These are phyloP conservation scores for Barbus barbus DNA, from an alignment of 2,113 vertebrate genomes.

Conservation along the genomic window DNA sequence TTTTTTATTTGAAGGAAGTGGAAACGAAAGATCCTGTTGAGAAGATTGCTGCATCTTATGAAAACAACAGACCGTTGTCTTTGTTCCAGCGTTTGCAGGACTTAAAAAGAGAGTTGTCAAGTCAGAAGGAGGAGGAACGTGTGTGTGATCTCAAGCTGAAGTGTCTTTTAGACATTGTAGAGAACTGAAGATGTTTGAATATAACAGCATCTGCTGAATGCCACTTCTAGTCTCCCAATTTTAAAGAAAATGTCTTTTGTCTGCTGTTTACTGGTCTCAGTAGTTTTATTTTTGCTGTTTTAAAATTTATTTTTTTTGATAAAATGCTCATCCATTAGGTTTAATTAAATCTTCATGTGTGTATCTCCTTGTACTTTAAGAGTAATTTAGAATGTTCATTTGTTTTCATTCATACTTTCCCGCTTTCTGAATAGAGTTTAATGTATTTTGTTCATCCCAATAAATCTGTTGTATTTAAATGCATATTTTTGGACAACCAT, in stretches of 20 bases:
- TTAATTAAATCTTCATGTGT: neutral
- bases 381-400: neutral
- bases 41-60: neutral
- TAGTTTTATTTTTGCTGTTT: conserved; percentile 44
- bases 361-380: neutral
- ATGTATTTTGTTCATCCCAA: neutral
- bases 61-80: conserved; percentile 17
- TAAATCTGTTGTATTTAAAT: conserved; percentile 2
- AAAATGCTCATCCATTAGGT: neutral
- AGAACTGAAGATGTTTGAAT: conserved; percentile 73
- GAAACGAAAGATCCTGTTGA: too few species aligned
- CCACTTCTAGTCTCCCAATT: neutral
- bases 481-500: conserved; percentile 24
- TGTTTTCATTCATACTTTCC: neutral
- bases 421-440: neutral
- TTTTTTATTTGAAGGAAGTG: conserved; percentile 63
- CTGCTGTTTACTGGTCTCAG: neutral
- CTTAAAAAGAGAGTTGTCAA: conserved; percentile 75
- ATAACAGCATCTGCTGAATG: neutral
- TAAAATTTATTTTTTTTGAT: neutral
- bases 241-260: neutral
- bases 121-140: conserved; percentile 74
- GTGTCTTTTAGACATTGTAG: conserved; percentile 79
- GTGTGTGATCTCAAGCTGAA: conserved; percentile 80
- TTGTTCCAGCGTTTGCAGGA: conserved; percentile 72